Percentiles rank a stretch among this genome's conserved stretches.
These are phyloP conservation scores for Mesembrinibis cayennensis DNA, from an alignment of 2,113 vertebrate species.

Conservation along the genomic window DNA sequence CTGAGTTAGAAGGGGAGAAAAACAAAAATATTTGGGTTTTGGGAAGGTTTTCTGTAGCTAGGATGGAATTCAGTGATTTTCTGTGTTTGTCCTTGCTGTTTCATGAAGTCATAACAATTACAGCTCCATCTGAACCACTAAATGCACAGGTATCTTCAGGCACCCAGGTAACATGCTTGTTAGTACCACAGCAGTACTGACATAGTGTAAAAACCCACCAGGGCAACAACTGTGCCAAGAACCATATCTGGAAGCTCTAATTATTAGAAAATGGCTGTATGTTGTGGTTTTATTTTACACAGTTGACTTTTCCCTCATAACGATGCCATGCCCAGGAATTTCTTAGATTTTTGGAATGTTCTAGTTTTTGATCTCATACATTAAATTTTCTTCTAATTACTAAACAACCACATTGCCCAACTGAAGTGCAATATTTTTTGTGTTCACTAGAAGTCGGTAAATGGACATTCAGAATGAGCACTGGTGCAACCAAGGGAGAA, in stretches of 20 bases:
- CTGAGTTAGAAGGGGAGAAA: neutral
- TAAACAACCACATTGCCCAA: rapidly evolving
- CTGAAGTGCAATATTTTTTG: neutral
- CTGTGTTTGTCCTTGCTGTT: neutral
- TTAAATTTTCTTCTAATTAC: neutral
- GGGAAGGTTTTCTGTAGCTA: neutral
- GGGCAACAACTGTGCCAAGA: neutral
- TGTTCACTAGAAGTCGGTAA: neutral
- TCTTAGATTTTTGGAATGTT: neutral
- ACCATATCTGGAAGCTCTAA: neutral
- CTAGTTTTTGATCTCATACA: neutral
- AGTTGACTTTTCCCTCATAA: neutral
- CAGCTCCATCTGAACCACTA: neutral
- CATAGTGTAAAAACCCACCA: neutral
- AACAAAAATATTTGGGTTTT: neutral
- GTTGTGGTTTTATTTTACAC: neutral
- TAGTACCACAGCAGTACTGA: neutral
- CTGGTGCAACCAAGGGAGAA: neutral
- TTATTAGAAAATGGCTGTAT: neutral
- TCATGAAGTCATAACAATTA: neutral
- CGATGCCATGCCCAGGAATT: neutral
- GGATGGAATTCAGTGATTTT: neutral
- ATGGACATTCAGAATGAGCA: rapidly evolving
- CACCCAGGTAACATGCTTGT: neutral
- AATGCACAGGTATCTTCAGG: neutral